Evolutionary conservation across 2,797 vertebrate genomes (phyloP).

Genomic region (Nannoperca australis): DNA sequence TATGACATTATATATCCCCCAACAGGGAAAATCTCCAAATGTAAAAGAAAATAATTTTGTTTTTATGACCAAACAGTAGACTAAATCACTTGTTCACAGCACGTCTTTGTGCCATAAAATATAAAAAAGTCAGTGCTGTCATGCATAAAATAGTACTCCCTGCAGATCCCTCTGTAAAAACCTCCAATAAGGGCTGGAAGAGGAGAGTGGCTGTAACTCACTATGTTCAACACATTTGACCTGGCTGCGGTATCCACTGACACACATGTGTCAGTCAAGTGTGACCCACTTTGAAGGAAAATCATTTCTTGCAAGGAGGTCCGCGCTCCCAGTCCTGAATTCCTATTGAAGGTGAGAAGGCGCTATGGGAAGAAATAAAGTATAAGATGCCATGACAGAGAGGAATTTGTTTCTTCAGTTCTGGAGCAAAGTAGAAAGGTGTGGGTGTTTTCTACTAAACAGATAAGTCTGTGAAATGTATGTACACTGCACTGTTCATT

Average conservation of each 20-base stretch:
- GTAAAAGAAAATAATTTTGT: not conserved
- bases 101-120: constrained; percentile 30
- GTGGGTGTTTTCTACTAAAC: not conserved
- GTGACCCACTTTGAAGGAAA: not conserved
- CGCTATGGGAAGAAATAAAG: not conserved
- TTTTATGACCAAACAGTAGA: constrained; percentile 14
- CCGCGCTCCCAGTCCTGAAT: not conserved
- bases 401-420: not conserved
- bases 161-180: constrained; percentile 11
- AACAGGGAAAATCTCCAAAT: constrained; percentile 9
- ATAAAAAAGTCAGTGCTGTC: constrained; percentile 26
- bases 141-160: constrained; percentile 18
- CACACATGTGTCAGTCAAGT: not conserved
- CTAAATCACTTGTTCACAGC: constrained; percentile 16
- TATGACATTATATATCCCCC: constrained; percentile 13
- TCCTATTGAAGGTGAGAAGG: not conserved
- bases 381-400: not conserved
- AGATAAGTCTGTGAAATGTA: constrained; percentile 5
- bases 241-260: not conserved
- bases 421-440: not conserved
- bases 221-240: constrained; percentile 13
- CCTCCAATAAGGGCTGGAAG: constrained; percentile 14
- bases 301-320: not conserved
- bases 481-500: not conserved
- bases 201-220: not conserved